phyloP scores from a whole-genome alignment of 1,140 invertebrate genomes.

The Oncopodura yosiiana region DNA sequence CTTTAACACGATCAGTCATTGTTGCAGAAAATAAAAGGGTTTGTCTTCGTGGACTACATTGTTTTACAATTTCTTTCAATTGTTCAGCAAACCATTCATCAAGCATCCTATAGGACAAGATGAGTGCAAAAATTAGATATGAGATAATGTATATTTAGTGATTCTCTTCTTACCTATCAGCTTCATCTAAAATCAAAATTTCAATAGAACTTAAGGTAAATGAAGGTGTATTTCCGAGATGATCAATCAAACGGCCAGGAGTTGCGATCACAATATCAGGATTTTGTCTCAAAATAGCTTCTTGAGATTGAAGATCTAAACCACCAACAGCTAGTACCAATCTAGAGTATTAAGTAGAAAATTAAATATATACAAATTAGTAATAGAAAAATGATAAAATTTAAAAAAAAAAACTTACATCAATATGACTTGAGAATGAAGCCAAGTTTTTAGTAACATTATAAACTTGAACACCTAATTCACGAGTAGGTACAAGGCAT shows the following conservation, averaged over 20 bases:
- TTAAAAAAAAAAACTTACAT: slow-evolving; percentile 17
- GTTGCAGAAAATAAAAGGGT: slow-evolving; percentile 97
- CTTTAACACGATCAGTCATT: slow-evolving; percentile 93
- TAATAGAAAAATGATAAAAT: not conserved
- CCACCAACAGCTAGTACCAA: slow-evolving; percentile 81
- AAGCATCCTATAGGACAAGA: slow-evolving; percentile 62
- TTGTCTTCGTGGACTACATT: slow-evolving; percentile 85
- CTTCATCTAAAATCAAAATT: slow-evolving; percentile 89
- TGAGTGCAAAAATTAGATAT: slow-evolving; percentile 3
- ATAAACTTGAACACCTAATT: slow-evolving; percentile 90
- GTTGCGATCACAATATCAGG: slow-evolving; percentile 98
- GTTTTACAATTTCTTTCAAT: slow-evolving; percentile 90
- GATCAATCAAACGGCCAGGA: slow-evolving; percentile 93
- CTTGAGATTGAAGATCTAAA: slow-evolving; percentile 51
- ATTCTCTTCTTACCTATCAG: slow-evolving; percentile 60
- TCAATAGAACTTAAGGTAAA: slow-evolving; percentile 86
- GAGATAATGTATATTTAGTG: slow-evolving; percentile 9
- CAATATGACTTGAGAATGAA: slow-evolving; percentile 61
- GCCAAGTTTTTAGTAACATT: slow-evolving; percentile 83
- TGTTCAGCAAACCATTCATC: slow-evolving; percentile 98
- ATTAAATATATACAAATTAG: not conserved
- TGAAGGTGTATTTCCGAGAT: slow-evolving; percentile 87
- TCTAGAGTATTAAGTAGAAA: slow-evolving; percentile 39
- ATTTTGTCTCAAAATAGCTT: slow-evolving; percentile 72
- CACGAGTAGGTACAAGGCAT: slow-evolving; percentile 90